These are phyloP conservation scores for Leptinotarsa haldemani DNA, from an alignment of 2,888 invertebrate species.

Conservation along the genomic window DNA sequence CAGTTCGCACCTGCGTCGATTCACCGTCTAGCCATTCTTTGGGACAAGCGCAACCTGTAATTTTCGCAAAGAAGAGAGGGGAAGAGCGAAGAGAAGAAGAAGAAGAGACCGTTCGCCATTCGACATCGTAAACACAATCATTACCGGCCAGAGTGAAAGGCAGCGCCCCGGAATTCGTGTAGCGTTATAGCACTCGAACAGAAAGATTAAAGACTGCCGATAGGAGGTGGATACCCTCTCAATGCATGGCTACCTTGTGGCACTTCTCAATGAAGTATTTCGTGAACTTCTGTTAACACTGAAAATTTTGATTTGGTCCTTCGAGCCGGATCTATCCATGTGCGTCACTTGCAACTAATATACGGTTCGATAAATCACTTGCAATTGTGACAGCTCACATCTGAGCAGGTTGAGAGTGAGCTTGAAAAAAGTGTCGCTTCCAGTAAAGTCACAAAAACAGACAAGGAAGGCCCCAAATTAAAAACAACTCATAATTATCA, in stretches of 20 bases:
- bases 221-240: constrained; percentile 4
- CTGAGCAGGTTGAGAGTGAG: too few species aligned
- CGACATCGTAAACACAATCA: constrained; percentile 12
- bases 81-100: constrained; percentile 7
- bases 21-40: constrained; percentile 13
- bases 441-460: too few species aligned
- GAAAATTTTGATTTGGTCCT: background rate
- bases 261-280: background rate
- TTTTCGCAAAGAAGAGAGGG: constrained; percentile 6
- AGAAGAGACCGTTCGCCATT: constrained; percentile 10
- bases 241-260: constrained; percentile 3
- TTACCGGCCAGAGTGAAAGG: constrained; percentile 9
- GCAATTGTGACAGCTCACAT: too few species aligned
- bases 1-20: background rate
- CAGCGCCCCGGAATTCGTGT: constrained; percentile 16
- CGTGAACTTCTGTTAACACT: too few species aligned
- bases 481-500: too few species aligned
- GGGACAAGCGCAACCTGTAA: constrained; percentile 9
- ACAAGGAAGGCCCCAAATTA: too few species aligned
- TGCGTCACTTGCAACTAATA: background rate
- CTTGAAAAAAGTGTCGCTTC: too few species aligned
- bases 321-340: background rate
- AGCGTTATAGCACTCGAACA: constrained; percentile 22
- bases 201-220: constrained; percentile 21
- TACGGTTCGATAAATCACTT: background rate